A percentile compares a stretch with the other conserved stretches of the same genome.
Conservation (phyloP, 2,888 invertebrate genomes). For the Lucinisca nassula region DNA sequence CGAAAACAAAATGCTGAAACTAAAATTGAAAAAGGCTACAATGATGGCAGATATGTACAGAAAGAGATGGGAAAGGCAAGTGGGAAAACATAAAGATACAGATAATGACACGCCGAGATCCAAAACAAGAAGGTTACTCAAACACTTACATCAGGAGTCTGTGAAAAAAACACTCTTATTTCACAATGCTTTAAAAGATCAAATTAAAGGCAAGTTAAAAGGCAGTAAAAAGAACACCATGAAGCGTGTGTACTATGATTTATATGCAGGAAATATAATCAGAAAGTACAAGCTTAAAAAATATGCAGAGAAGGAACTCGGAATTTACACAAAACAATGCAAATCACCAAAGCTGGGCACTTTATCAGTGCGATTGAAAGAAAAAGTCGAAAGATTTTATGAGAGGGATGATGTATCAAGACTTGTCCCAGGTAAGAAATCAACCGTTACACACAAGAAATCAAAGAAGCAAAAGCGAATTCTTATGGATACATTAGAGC, state of each 20-base stretch:
- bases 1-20: neutral
- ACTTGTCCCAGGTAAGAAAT: conserved; percentile 21
- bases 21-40: neutral
- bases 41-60: neutral
- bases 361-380: neutral
- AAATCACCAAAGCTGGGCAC: neutral
- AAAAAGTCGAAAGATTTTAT: conserved; percentile 15
- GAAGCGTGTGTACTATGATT: too few relatives aligned
- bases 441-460: conserved; percentile 6
- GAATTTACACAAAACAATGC: neutral
- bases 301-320: neutral
- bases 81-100: too few relatives aligned
- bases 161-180: neutral
- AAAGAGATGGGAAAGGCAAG: neutral
- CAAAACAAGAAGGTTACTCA: neutral
- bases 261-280: neutral
- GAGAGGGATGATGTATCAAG: conserved; percentile 34
- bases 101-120: neutral
- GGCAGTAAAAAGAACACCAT: neutral
- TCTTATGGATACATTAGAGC: conserved; percentile 19
- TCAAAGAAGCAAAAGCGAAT: conserved; percentile 28
- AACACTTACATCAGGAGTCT: neutral
- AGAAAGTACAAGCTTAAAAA: neutral
- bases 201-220: neutral
- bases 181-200: neutral